phyloP scores from a whole-genome alignment of 2,888 invertebrate genomes.

The Pinctada fucata region DNA sequence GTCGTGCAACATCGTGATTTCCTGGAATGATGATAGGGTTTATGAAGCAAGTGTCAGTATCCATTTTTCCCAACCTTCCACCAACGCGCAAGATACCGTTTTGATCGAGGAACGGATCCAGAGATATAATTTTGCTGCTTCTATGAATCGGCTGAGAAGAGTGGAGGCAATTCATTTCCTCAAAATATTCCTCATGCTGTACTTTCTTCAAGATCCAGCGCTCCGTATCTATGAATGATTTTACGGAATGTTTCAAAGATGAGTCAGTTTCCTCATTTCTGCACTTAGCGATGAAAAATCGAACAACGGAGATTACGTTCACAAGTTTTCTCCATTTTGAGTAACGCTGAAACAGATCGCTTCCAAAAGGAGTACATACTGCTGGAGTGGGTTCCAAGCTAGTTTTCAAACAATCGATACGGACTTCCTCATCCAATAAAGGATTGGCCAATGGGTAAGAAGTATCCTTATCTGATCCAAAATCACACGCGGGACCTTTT shows the following conservation, averaged over 20 bases:
- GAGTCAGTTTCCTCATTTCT: neutral
- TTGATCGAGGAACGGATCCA: conserved; percentile 15
- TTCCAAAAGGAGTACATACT: neutral
- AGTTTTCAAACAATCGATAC: conserved; percentile 6
- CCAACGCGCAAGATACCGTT: conserved; percentile 27
- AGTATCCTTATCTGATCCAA: neutral
- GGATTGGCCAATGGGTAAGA: conserved; percentile 17
- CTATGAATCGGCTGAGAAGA: conserved; percentile 18
- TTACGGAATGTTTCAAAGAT: neutral
- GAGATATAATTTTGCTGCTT: conserved; percentile 10
- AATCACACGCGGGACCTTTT: conserved; percentile 11
- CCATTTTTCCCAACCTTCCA: conserved; percentile 4
- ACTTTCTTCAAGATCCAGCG: conserved; percentile 3
- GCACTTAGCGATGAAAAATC: neutral
- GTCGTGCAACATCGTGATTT: conserved; percentile 13
- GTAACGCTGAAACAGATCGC: conserved; percentile 3
- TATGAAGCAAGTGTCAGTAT: neutral
- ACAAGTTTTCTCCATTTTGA: conserved; percentile 22
- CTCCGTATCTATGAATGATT: conserved; percentile 10
- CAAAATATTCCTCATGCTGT: neutral
- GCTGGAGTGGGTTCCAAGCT: neutral
- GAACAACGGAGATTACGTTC: neutral
- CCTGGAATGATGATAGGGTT: conserved; percentile 20
- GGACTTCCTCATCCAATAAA: conserved; percentile 19
- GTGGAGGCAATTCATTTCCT: conserved; percentile 9